These are phyloP conservation scores for Chirona hameri DNA, from an alignment of 2,888 invertebrate genomes.

Conservation along the genomic window DNA sequence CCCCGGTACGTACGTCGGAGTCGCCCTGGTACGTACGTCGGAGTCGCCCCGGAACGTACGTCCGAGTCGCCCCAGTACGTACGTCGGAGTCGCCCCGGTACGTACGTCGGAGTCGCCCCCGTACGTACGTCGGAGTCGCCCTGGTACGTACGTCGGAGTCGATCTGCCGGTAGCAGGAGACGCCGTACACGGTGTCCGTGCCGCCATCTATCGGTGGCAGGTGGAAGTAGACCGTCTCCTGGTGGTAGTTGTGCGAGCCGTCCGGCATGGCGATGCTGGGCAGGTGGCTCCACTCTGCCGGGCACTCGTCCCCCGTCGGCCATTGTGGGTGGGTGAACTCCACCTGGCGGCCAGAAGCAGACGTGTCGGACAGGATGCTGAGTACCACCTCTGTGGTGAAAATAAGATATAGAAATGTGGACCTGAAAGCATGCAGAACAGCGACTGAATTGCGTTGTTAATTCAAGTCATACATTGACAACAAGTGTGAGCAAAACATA, in stretches of 20 bases:
- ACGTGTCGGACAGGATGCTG: not conserved
- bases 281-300: slow-evolving; percentile 88
- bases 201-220: slow-evolving; percentile 61
- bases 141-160: slow-evolving; percentile 70
- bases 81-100: no score
- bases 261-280: slow-evolving; percentile 96
- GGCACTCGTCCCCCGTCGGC: slow-evolving; percentile 69
- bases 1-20: no score
- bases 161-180: slow-evolving; percentile 97
- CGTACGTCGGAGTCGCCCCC: slow-evolving; percentile 70
- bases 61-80: no score
- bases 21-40: no score
- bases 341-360: not conserved
- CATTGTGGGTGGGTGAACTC: slow-evolving; percentile 53
- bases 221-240: slow-evolving; percentile 95
- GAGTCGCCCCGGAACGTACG: no score
- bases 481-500: not conserved
- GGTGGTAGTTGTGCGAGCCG: slow-evolving; percentile 93
- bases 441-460: not conserved
- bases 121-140: no score
- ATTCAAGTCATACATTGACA: not conserved
- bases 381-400: not conserved
- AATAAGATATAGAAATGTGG: no score
- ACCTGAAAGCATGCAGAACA: not conserved
- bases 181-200: slow-evolving; percentile 81